Percentiles rank a stretch among this genome's conserved stretches.
These are phyloP conservation scores for Chaetogeoica ovagalla DNA, from an alignment of 2,888 invertebrate genomes.

Conservation along the genomic window DNA sequence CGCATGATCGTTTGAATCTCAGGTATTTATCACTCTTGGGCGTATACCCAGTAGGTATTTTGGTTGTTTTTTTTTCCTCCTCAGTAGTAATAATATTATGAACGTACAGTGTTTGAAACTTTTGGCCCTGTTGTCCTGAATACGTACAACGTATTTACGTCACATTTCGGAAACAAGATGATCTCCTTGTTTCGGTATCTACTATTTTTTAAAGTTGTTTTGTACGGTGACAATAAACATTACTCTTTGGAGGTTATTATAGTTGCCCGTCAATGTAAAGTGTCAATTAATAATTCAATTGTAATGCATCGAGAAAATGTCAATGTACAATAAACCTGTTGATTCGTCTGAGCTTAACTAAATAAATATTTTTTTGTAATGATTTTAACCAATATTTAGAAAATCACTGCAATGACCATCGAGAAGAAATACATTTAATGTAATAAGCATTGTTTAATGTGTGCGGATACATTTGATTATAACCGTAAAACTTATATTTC, in stretches of 20 bases:
- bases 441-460: too few relatives aligned
- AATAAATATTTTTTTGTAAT: not conserved
- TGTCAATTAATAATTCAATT: not conserved
- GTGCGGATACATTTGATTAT: too few relatives aligned
- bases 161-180: not conserved
- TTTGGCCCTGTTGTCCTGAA: not conserved
- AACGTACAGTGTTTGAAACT: not conserved
- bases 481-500: too few relatives aligned
- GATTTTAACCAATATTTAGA: not conserved
- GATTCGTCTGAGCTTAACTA: not conserved
- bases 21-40: slow-evolving; percentile 46
- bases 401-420: too few relatives aligned
- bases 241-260: too few relatives aligned
- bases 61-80: not conserved
- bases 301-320: not conserved
- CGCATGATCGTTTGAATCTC: slow-evolving; percentile 32
- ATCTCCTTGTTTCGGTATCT: too few relatives aligned
- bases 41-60: slow-evolving; percentile 17
- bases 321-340: slow-evolving; percentile 1
- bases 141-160: not conserved
- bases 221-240: too few relatives aligned
- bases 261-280: too few relatives aligned
- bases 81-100: not conserved
- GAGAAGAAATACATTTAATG: too few relatives aligned
- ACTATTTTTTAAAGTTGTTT: too few relatives aligned